Conservation (phyloP, 2,113 vertebrate genomes). For the Arothron firmamentum region DNA sequence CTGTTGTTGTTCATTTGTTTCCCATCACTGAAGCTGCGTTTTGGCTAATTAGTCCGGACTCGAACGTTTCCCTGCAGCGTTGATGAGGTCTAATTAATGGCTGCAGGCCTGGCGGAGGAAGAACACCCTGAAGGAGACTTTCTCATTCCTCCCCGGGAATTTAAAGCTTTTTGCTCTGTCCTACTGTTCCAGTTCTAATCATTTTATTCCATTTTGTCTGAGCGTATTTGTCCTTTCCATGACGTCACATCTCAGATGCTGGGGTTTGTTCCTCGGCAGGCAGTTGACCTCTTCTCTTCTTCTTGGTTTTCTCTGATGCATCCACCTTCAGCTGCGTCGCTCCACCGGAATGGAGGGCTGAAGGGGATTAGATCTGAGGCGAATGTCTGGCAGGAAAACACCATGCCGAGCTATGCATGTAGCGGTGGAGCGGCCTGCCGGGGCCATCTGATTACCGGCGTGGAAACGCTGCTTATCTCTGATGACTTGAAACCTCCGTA, state of each 20-base stretch:
- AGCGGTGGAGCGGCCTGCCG: constrained; percentile 52
- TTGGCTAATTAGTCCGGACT: constrained; percentile 67
- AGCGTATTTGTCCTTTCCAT: no score
- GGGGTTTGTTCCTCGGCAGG: neutral
- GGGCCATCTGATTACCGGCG: constrained; percentile 70
- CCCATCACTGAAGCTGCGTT: constrained; percentile 60
- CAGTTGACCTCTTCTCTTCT: constrained; percentile 6
- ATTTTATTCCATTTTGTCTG: no score
- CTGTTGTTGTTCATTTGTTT: constrained; percentile 73
- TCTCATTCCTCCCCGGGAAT: constrained; percentile 44
- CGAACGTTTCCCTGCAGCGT: constrained; percentile 64
- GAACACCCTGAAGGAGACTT: constrained; percentile 41
- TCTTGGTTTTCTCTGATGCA: constrained; percentile 7
- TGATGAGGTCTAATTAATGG: constrained; percentile 73
- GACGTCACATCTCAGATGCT: no score
- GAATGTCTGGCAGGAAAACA: constrained; percentile 65
- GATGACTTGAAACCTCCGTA: constrained; percentile 71
- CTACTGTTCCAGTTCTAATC: neutral
- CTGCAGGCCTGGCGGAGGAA: constrained; percentile 57
- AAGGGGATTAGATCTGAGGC: constrained; percentile 68
- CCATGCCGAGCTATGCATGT: constrained; percentile 63
- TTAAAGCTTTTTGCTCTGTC: constrained; percentile 29
- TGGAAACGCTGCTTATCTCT: constrained; percentile 72
- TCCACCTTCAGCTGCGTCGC: constrained; percentile 15
- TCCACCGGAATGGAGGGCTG: constrained; percentile 23